Conservation (phyloP, 2,888 invertebrate species). For the Callimorpha dominula region DNA sequence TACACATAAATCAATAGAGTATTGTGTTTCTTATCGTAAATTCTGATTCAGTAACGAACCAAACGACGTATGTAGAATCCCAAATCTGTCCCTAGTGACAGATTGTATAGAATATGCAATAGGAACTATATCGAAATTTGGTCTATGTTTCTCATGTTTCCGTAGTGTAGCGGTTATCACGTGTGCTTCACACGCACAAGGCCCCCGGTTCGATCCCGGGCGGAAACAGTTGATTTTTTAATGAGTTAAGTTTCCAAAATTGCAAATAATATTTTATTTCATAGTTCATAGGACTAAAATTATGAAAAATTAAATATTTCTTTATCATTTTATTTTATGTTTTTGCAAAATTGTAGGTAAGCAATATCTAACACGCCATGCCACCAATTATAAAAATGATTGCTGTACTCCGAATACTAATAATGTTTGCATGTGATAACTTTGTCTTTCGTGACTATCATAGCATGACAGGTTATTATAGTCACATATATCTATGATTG, state of each 20-base stretch:
- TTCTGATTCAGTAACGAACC: not conserved
- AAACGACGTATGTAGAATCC: not conserved
- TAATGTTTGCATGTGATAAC: not conserved
- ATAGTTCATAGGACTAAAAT: not conserved
- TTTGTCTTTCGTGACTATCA: not conserved
- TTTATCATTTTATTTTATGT: not conserved
- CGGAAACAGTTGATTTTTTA: constrained; percentile 83
- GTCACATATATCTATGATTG: not conserved
- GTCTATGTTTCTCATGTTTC: constrained; percentile 72
- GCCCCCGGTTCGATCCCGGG: constrained; percentile 91
- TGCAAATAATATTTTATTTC: not conserved
- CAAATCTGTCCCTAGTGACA: not conserved
- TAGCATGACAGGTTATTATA: not conserved
- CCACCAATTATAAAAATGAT: not conserved
- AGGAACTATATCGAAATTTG: not conserved
- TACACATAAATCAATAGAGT: not conserved
- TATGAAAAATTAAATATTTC: not conserved
- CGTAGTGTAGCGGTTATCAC: constrained; percentile 93
- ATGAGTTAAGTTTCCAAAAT: not conserved
- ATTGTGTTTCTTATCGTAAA: not conserved
- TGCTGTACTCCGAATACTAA: not conserved
- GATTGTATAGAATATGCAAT: not conserved
- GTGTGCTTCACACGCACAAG: constrained; percentile 93
- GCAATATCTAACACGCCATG: constrained; percentile 10
- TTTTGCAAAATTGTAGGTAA: not conserved